Conservation (phyloP, 2,888 invertebrate species). For the Schizaphis graminum region DNA sequence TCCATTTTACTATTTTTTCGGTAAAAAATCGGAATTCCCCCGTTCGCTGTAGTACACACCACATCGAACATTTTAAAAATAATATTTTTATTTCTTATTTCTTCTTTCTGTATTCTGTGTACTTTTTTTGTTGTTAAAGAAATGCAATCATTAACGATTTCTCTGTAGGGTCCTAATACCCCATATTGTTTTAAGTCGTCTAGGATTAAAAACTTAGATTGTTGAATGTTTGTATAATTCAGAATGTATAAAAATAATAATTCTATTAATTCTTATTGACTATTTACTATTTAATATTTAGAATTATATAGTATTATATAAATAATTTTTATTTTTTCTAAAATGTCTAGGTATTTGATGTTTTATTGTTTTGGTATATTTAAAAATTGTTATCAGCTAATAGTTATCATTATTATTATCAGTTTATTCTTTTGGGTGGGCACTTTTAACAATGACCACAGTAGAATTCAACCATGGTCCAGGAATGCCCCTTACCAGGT, state of each 20-base stretch:
- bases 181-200: too few species aligned
- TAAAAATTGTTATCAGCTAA: neutral
- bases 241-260: too few species aligned
- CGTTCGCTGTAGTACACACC: slow-evolving; percentile 58
- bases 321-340: too few species aligned
- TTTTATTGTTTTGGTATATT: neutral
- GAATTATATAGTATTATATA: too few species aligned
- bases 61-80: slow-evolving; percentile 44
- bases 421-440: neutral
- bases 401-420: neutral
- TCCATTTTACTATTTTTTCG: slow-evolving; percentile 56
- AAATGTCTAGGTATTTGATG: too few species aligned
- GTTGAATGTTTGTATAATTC: too few species aligned
- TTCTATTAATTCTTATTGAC: too few species aligned
- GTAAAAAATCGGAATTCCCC: slow-evolving; percentile 66
- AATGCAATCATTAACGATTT: neutral
- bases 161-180: too few species aligned
- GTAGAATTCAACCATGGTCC: neutral
- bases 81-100: neutral
- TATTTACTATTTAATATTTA: too few species aligned
- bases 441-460: neutral
- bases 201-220: too few species aligned
- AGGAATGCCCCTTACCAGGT: fast-evolving
- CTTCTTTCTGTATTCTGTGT: neutral
- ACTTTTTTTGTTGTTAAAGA: neutral